Evolutionary conservation across 2,797 vertebrate genomes (phyloP).

Genomic region (Champsocephalus gunnari): DNA sequence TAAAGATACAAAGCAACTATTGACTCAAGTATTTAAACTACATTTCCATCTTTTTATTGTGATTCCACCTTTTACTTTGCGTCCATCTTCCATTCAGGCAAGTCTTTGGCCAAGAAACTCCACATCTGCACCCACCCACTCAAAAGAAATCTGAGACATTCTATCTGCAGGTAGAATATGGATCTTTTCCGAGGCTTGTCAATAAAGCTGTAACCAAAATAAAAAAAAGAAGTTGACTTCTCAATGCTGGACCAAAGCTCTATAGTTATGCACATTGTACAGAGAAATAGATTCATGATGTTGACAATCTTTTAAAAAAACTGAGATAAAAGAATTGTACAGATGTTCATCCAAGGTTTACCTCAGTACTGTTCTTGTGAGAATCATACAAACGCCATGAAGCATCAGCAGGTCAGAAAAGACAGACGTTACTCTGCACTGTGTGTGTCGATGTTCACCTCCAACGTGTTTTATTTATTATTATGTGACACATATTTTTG

Average conservation of each 20-base stretch:
- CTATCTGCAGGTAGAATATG: slow-evolving; percentile 53
- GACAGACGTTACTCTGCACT: slow-evolving; percentile 70
- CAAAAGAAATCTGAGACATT: slow-evolving; percentile 40
- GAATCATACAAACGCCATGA: slow-evolving; percentile 75
- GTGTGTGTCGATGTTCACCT: slow-evolving; percentile 85
- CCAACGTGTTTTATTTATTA: slow-evolving; percentile 81
- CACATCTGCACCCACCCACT: slow-evolving; percentile 40
- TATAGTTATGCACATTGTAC: slow-evolving; percentile 99
- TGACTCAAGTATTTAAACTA: neutral
- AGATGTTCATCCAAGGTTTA: slow-evolving; percentile 89
- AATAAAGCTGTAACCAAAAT: slow-evolving; percentile 96
- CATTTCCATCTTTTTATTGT: slow-evolving; percentile 22
- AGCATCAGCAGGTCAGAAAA: slow-evolving; percentile 68
- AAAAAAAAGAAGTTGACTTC: slow-evolving; percentile 88
- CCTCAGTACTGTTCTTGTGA: slow-evolving; percentile 92
- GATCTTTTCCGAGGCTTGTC: slow-evolving; percentile 88
- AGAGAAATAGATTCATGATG: slow-evolving; percentile 96
- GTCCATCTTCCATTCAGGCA: slow-evolving; percentile 32
- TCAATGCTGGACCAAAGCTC: slow-evolving; percentile 99
- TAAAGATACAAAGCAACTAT: slow-evolving; percentile 6
- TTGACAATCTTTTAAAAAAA: slow-evolving; percentile 96
- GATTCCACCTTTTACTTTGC: slow-evolving; percentile 20
- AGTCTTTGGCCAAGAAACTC: slow-evolving; percentile 48
- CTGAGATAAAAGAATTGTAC: slow-evolving; percentile 84
- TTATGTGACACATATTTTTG: slow-evolving; percentile 83